A percentile compares a stretch with the other conserved stretches of the same genome.
Evolutionary conservation across 2,113 vertebrate species (phyloP).

Genomic region (Leucopsar rothschildi): DNA sequence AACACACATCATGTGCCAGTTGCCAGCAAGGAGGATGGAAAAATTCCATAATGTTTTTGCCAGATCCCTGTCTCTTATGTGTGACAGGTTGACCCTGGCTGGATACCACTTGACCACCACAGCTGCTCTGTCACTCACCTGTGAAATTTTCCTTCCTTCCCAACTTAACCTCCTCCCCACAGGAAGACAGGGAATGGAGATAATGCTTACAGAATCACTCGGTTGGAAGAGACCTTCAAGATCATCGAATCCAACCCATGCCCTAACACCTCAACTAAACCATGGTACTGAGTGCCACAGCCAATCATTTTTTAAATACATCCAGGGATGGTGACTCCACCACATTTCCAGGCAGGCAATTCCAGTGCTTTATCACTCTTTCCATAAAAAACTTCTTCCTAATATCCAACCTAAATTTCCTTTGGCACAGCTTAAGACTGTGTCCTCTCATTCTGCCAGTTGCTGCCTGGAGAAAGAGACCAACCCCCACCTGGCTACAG

Average conservation of each 20-base stretch:
- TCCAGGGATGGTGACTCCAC: too few relatives aligned
- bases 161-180: not conserved
- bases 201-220: not conserved
- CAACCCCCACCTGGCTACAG: too few relatives aligned
- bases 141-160: not conserved
- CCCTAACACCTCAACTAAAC: not conserved
- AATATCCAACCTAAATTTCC: not conserved
- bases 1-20: not conserved
- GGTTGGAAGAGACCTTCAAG: not conserved
- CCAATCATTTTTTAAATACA: not conserved
- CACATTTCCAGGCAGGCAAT: fast-evolving
- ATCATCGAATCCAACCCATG: not conserved
- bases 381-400: not conserved
- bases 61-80: not conserved
- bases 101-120: too few relatives aligned
- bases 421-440: not conserved
- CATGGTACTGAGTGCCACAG: not conserved
- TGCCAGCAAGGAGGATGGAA: not conserved
- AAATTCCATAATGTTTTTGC: not conserved
- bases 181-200: not conserved
- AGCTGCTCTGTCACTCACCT: fast-evolving
- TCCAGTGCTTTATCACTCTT: too few relatives aligned
- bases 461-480: not conserved
- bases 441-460: not conserved
- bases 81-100: not conserved